Percentiles rank a stretch among this genome's conserved stretches.
phyloP scores from a whole-genome alignment of 2,113 vertebrate genomes.

The Tonatia bakeri region DNA sequence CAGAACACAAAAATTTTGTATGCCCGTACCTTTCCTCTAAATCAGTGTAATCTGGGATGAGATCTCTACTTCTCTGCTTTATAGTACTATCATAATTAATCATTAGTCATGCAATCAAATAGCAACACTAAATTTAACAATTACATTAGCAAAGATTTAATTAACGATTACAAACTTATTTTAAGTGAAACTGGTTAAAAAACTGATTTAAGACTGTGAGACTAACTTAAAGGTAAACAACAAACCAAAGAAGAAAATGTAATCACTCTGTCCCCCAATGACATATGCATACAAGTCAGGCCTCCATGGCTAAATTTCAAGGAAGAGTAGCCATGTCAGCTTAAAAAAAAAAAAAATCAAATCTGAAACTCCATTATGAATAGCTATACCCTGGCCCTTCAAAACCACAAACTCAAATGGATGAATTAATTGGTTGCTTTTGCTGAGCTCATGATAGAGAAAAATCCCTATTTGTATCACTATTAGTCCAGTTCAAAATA shows the following conservation, averaged over 20 bases:
- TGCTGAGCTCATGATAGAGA: background rate
- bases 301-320: background rate
- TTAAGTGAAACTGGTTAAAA: slow-evolving; percentile 29
- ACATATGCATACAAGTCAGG: background rate
- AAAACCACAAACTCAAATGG: background rate
- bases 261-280: background rate
- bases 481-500: background rate
- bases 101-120: background rate
- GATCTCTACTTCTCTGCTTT: background rate
- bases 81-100: background rate
- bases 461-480: background rate
- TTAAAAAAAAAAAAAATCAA: background rate
- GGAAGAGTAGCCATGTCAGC: background rate
- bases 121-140: background rate
- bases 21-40: background rate
- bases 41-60: background rate
- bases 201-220: background rate
- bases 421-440: background rate
- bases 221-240: background rate
- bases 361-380: background rate
- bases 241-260: background rate
- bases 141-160: background rate
- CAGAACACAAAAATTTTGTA: background rate
- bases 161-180: background rate
- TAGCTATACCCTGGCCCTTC: background rate